A percentile compares a stretch with the other conserved stretches of the same genome.
Conservation (phyloP, 2,113 vertebrate species). For the Paramormyrops kingsleyae region DNA sequence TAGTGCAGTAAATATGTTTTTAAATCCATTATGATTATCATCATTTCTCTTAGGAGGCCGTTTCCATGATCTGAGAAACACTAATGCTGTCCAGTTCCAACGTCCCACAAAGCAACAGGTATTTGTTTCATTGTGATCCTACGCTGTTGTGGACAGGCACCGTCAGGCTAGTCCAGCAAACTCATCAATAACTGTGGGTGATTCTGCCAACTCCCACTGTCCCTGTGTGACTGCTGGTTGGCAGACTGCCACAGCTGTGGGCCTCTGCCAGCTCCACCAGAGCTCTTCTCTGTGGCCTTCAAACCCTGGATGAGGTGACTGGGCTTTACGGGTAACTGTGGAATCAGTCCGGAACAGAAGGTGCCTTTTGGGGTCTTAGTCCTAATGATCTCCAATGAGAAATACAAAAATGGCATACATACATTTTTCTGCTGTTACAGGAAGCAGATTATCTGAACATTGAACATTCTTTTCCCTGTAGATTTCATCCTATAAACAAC, state of each 20-base stretch:
- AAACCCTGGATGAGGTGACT: neutral
- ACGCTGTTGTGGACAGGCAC: neutral
- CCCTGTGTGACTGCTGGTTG: conserved; percentile 19
- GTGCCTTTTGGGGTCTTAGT: neutral
- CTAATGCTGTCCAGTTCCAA: neutral
- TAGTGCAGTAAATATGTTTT: neutral
- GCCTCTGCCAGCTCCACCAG: conserved; percentile 14
- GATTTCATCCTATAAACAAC: neutral
- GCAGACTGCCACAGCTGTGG: conserved; percentile 12
- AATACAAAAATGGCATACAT: neutral
- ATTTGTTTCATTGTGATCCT: neutral
- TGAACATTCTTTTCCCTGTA: neutral
- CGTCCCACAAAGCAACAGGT: conserved; percentile 5
- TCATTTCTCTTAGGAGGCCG: neutral
- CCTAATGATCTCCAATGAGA: neutral
- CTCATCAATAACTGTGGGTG: conserved; percentile 12
- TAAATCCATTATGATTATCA: neutral
- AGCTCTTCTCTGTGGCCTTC: neutral
- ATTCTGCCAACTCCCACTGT: conserved; percentile 11
- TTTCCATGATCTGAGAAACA: neutral
- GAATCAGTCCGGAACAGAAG: neutral
- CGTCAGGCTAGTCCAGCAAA: conserved; percentile 6
- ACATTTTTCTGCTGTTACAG: neutral
- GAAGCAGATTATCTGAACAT: neutral
- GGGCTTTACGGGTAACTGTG: neutral